These are phyloP conservation scores for Nicator chloris DNA, from an alignment of 2,113 vertebrate genomes.

Conservation along the genomic window DNA sequence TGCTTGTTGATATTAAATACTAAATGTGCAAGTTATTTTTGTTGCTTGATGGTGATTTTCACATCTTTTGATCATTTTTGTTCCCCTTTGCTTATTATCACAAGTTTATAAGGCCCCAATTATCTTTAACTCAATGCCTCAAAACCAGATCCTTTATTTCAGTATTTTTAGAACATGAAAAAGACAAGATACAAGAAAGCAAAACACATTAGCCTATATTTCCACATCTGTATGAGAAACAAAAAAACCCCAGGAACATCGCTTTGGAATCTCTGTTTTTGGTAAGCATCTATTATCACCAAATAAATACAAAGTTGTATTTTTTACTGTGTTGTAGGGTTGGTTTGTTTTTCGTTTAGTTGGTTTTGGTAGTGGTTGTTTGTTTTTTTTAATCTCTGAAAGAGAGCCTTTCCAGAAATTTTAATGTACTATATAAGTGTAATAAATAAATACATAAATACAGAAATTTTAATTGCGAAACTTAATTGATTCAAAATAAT, in stretches of 20 bases:
- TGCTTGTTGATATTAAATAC: background rate
- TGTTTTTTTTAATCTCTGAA: background rate
- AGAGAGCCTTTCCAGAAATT: background rate
- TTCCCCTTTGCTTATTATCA: background rate
- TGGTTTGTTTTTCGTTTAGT: background rate
- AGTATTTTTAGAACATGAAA: slow-evolving; percentile 4
- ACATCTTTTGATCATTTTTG: slow-evolving; percentile 37
- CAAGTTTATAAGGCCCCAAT: background rate
- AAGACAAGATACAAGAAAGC: background rate
- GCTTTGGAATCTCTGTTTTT: background rate
- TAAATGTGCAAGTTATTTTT: background rate
- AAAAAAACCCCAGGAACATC: background rate
- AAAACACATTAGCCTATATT: background rate
- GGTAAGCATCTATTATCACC: background rate
- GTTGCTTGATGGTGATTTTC: background rate
- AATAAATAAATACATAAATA: background rate
- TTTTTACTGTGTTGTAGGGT: background rate
- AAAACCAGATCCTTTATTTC: background rate
- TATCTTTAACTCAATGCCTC: slow-evolving; percentile 37
- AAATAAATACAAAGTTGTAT: background rate
- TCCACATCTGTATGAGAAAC: background rate
- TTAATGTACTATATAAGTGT: background rate
- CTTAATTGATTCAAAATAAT: background rate
- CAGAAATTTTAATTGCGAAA: background rate
- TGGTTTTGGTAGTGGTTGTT: background rate